Base-by-base conservation (phyloP, 2,888 invertebrate species). In the Helobdella robusta region DNA sequence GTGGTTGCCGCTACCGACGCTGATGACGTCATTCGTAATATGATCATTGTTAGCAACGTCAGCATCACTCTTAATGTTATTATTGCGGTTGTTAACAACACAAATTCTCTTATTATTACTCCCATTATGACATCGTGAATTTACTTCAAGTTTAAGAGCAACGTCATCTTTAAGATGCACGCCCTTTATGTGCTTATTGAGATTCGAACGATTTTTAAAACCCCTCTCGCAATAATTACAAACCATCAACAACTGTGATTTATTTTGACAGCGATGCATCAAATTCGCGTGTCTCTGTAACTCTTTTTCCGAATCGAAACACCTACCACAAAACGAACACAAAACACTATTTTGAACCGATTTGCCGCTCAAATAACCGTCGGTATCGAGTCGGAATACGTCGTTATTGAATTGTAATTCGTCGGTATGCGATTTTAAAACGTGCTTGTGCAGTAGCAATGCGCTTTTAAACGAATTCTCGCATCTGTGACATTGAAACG, bases 281-380 rank as follows among this genome's bases (percentile, higher is more conserved):
- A 8, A 32, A 28, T 8, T 15, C 32, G n/a, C 28, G 28, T 56
- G 56, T 25, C 56, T 25, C 25, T 56, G 30, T 28, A 56, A n/a
- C 30, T 6, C 28, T 28, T 56, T 56, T n/a, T 56, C 56, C n/a
- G 56, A 56, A n/a, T 30, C 11, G 32, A 56, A 56, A 30, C 56
- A 56, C 23, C 32, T 56, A 30, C 56, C 56, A 56, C 56, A 56
- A 28, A n/a, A 56, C 5, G 30, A 30, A 20, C 56, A 56, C 25
- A 56, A 30, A 32, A 4, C 30, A 30, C n/a, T 30, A 30, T 56
- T 32, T 32, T 30, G 6, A n/a, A n/a, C 1, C 20, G 1, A 28
- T 8, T 28, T 30, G 1, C 56, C 30, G 18, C 30, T 54, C 18
- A 54, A 3, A 54, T 2, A 5, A 56, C 30, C 8, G 28, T 56